Evolutionary conservation across 2,113 vertebrate genomes (phyloP), one percentile per base, ranked within the genome.

Genomic region (Alces alces): DNA sequence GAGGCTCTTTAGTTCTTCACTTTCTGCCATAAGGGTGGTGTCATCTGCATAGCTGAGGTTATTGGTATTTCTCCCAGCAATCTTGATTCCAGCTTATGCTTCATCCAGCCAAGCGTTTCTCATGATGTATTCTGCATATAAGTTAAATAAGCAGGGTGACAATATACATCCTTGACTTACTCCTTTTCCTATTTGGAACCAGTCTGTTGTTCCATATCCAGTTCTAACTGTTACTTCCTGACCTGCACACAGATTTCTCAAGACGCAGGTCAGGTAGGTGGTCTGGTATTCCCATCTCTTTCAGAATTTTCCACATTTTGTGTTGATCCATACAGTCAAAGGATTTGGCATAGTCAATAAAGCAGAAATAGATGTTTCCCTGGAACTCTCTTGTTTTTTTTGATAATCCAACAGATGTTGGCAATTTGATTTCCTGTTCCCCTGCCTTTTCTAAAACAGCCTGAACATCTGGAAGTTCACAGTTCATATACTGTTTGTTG

Each of bases 371-470:
- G 64, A 66, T 36, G 17, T 66, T 66, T 21, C 11, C 5, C 17
- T 36, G 64, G 8, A 36, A 36, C n/a, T 36, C 33, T 66, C 8
- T 66, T 36, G 33, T 17, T 21, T 66, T 66, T 66, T 21, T 66
- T 1, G 1, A 36, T 66, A 10, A 66, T 66, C 17, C n/a, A 66
- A 0, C 0, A 0, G 4, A 36, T 66, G 17, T 66, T 66, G 64
- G 17, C n/a, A 66, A 36, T 66, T 66, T 66, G n/a, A 66, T 66
- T 17, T 36, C n/a, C 21, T 4, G 17, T 66, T 36, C n/a, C n/a
- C 0, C 64, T 66, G 64, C n/a, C n/a, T 66, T 66, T 66, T 66
- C n/a, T 21, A 66, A 66, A 66, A 66, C 64, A 66, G 8, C 16
- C 21, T 66, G 64, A 36, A 70, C 17, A 36, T 21, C 64, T 21